Conservation (phyloP, 2,888 invertebrate genomes). For the Ecliptopera silaceata region DNA sequence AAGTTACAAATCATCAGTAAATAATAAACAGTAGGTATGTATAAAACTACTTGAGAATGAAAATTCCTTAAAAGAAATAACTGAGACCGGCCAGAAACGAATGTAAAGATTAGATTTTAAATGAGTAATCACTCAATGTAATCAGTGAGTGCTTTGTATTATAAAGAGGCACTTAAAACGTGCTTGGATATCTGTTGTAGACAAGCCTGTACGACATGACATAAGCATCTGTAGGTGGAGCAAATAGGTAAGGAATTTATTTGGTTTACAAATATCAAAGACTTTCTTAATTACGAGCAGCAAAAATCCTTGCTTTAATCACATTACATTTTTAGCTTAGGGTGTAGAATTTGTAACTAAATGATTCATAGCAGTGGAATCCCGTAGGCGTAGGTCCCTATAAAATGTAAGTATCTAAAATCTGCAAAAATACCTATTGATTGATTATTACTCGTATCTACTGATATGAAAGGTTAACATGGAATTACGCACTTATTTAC, state of each 20-base stretch:
- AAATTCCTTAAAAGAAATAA: slow-evolving; percentile 18
- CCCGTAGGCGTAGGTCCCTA: too few species aligned
- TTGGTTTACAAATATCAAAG: neutral
- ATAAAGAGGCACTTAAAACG: slow-evolving; percentile 7
- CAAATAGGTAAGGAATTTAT: neutral
- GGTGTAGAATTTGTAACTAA: too few species aligned
- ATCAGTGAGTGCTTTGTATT: slow-evolving; percentile 13
- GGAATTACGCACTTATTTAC: too few species aligned
- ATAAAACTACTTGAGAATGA: neutral
- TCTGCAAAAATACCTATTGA: too few species aligned
- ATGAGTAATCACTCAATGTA: slow-evolving; percentile 22
- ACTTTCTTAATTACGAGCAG: too few species aligned
- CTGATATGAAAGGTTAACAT: too few species aligned
- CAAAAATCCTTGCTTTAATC: too few species aligned
- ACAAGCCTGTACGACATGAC: neutral
- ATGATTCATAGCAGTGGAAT: too few species aligned
- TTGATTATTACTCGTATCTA: too few species aligned
- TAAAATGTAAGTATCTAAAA: too few species aligned
- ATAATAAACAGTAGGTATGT: neutral
- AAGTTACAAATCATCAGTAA: neutral
- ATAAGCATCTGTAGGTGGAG: neutral
- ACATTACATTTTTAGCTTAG: too few species aligned
- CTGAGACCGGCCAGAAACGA: slow-evolving; percentile 8
- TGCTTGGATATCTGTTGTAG: slow-evolving; percentile 4
- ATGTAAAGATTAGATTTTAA: slow-evolving; percentile 18